Evolutionary conservation across 2,113 vertebrate genomes (phyloP), one percentile per base, ranked within the genome.

Genomic region (Elaphurus davidianus): DNA sequence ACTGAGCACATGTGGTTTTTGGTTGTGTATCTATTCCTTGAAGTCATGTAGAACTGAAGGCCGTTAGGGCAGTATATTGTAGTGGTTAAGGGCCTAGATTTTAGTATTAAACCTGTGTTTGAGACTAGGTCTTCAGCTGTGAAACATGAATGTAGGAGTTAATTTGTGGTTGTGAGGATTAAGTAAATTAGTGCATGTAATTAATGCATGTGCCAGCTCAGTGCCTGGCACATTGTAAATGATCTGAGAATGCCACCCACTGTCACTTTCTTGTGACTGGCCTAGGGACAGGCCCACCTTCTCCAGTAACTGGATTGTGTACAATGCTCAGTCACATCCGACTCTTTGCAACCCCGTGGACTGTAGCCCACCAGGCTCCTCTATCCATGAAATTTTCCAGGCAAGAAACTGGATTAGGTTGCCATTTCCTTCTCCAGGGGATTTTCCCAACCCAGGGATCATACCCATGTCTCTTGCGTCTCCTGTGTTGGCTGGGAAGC

Each of bases 111-210:
- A 83, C 33, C 23, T 94, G 6, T 16, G 27, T 89, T 88, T 95
- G 23, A 76, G 59, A 79, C 45, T 25, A 62, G 30, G 40, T 74
- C 81, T 87, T 94, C 82, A 11, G 76, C 21, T 90, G 27, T 71
- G 71, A 89, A 92, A 96, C 8, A 62, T n/a, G 9, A 91, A 71
- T 82, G 3, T 67, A 76, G 21, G 40, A 33, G 13, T 94, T 93
- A 30, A n/a, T 87, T 79, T 81, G 60, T 93, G n/a, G 36, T 87
- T 90, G 6, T 78, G 71, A 97, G 57, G 84, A 89, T 96, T 94
- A 83, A 94, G 67, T 59, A 28, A 50, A 64, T 87, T 43, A 90
- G 71, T 86, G 14, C 16, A 78, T 55, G 23, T 59, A 50, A 64
- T 83, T 50, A 90, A 79, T 87, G 15, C 15, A 84, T 64, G 40